Conservation (phyloP, 2,888 invertebrate species). For the Anticlea derivata region DNA sequence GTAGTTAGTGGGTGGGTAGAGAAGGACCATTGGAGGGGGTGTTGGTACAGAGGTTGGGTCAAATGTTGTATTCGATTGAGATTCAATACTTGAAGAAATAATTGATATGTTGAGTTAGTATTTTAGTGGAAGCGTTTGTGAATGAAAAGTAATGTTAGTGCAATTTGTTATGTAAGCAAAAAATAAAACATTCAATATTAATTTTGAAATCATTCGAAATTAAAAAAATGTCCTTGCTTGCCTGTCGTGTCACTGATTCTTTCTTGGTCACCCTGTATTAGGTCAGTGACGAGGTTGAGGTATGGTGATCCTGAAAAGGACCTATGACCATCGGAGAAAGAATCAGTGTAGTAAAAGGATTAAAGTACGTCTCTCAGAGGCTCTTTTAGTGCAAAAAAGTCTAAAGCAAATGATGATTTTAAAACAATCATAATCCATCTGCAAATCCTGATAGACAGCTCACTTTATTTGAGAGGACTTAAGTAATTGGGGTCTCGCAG, state of each 20-base stretch:
- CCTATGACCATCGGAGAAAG: too few relatives aligned
- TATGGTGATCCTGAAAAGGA: too few relatives aligned
- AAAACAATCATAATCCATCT: background rate
- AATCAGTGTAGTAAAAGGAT: too few relatives aligned
- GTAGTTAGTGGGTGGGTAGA: background rate
- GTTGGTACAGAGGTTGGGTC: background rate
- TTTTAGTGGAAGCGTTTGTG: background rate
- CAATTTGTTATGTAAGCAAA: conserved; percentile 8
- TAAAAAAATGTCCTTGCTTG: too few relatives aligned
- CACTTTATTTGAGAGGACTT: conserved; percentile 13
- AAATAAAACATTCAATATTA: background rate
- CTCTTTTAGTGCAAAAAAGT: too few relatives aligned
- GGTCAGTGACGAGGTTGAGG: too few relatives aligned
- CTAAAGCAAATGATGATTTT: background rate
- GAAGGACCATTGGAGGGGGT: background rate
- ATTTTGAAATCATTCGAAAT: background rate
- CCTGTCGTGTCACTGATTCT: too few relatives aligned
- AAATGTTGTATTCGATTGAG: background rate
- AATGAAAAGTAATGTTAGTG: background rate
- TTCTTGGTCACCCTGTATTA: too few relatives aligned
- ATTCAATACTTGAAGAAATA: conserved; percentile 2
- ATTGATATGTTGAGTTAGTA: conserved; percentile 1
- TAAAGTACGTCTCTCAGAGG: too few relatives aligned
- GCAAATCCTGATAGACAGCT: conserved; percentile 5
- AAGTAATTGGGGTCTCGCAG: conserved; percentile 15